Conservation (phyloP, 2,113 vertebrate species). For the Scatophagus argus region DNA sequence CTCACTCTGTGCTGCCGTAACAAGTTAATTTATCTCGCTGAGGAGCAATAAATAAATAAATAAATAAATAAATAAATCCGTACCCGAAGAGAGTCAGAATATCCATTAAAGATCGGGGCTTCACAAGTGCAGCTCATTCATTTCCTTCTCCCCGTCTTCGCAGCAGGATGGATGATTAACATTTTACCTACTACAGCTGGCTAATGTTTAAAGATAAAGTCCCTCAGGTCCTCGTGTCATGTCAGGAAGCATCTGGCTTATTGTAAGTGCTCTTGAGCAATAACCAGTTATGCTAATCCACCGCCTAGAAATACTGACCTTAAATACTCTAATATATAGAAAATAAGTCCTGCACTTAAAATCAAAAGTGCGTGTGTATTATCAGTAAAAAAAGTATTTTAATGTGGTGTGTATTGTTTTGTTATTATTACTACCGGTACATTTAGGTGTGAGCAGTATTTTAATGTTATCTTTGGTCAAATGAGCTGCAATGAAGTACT, state of each 20-base stretch:
- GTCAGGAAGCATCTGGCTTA: constrained; percentile 62
- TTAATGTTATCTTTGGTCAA: neutral
- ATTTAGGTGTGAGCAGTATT: neutral
- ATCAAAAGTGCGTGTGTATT: neutral
- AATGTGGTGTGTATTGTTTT: neutral
- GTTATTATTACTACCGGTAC: neutral
- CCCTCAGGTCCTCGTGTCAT: neutral
- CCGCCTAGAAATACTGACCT: neutral
- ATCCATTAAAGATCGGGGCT: neutral
- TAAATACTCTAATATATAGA: neutral
- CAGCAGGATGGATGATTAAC: constrained; percentile 23
- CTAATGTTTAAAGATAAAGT: constrained; percentile 38
- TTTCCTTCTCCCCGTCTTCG: neutral
- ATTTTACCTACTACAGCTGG: neutral
- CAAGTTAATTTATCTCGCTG: neutral
- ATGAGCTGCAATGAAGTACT: neutral
- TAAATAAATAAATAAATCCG: constrained; percentile 1
- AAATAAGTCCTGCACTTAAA: neutral
- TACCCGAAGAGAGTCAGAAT: neutral
- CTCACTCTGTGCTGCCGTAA: neutral
- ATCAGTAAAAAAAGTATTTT: constrained; percentile 1
- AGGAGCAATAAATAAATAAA: neutral
- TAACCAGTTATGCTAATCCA: neutral
- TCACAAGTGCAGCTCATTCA: neutral
- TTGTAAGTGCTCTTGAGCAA: constrained; percentile 70